phyloP scores from a whole-genome alignment of 2,113 vertebrate species.

The Poeciliopsis retropinna region DNA sequence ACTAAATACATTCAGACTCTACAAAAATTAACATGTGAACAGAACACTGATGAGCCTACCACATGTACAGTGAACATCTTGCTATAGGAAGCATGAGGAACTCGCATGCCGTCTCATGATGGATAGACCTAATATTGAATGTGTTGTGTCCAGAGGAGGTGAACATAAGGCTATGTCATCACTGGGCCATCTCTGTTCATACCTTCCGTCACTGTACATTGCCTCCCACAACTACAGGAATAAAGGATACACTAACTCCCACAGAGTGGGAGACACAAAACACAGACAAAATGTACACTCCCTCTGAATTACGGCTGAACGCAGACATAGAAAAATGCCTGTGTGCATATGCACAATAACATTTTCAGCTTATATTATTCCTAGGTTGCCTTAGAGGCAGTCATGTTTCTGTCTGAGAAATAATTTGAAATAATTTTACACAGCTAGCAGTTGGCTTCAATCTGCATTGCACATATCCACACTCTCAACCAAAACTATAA shows the following conservation, averaged over 20 bases:
- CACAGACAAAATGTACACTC: background rate
- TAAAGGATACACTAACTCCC: conserved; percentile 54
- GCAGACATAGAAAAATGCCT: conserved; percentile 40
- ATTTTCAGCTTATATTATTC: conserved; percentile 65
- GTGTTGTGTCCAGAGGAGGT: conserved; percentile 59
- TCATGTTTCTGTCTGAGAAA: conserved; percentile 64
- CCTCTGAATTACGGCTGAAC: conserved; percentile 37
- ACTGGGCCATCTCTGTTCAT: conserved; percentile 63
- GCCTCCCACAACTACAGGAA: conserved; percentile 62
- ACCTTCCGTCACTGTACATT: conserved; percentile 69
- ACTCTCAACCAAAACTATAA: conserved; percentile 1
- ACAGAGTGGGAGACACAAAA: conserved; percentile 49
- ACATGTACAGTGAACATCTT: conserved; percentile 66
- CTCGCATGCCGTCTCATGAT: conserved; percentile 64
- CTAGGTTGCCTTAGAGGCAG: conserved; percentile 58
- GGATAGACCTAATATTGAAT: conserved; percentile 73
- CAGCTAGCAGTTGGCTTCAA: conserved; percentile 21
- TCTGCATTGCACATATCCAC: conserved; percentile 5
- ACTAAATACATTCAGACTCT: conserved; percentile 62
- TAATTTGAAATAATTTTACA: conserved; percentile 62
- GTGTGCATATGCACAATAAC: conserved; percentile 45
- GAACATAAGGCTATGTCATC: conserved; percentile 75
- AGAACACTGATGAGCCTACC: conserved; percentile 73
- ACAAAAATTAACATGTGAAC: conserved; percentile 58
- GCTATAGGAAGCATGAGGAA: conserved; percentile 48